Evolutionary conservation across 2,888 invertebrate genomes (phyloP), one percentile per base, ranked within the genome.

Genomic region (Caenorhabditis panamensis): DNA sequence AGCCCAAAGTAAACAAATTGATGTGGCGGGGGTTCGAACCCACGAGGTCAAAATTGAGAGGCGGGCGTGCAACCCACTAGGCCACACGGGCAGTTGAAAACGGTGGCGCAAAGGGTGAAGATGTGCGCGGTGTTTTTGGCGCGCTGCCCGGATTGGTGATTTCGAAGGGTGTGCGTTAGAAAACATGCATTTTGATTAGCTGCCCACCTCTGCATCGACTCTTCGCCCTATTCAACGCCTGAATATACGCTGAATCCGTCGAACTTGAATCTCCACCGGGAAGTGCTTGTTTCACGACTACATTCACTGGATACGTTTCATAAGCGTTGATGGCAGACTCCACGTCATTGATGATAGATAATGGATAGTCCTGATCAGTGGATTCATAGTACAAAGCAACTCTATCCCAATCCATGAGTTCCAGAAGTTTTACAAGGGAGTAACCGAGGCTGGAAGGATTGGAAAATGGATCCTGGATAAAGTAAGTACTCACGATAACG

Each of bases 351-450:
- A 79, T 73, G 2, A 84, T 53, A 1, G 80, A 78, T 16, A 58
- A 26, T 1, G 82, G 76, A 28, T 81, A 82, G 51, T 73, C 59
- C 20, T 72, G 77, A 13, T 72, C 64, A 22, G 56, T 62, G 2
- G 47, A 41, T 18, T 69, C 71, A 37, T 82, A 84, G 22, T 76
- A 22, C 1, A 84, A 31, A 1, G 82, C 75, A 6, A 84, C 66
- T 37, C 75, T 61, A 53, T 81, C 71, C 81, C 81, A 84, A 1
- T 72, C 31, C 79, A 82, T 82, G 49, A 77, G 56, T 71, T 82
- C 81, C 18, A 84, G 51, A 11, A 84, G 73, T 64, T 79, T 79
- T 28, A 73, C 73, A 0, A 79, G 26, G 0, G 80, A 72, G 49
- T 79, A 82, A 2, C 84, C 84, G 47, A 84, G 66, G 13, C 84